Evolutionary conservation across 2,888 invertebrate genomes (phyloP).

Genomic region (Drosophila affinis): DNA sequence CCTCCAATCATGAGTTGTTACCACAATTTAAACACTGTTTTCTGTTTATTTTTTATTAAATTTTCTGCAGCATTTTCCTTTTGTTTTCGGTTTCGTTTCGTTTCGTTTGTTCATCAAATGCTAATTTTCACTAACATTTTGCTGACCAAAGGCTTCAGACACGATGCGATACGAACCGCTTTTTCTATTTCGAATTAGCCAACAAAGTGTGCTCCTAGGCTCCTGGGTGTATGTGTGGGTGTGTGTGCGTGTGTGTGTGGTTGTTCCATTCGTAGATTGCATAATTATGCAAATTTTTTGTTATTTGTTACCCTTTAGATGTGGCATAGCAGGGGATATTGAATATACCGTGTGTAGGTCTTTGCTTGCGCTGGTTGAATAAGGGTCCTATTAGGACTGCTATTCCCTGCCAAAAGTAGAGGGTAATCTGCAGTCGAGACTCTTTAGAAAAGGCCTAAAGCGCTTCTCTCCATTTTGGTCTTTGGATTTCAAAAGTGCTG

Average conservation of each 20-base stretch:
- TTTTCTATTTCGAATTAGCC: conserved; percentile 42
- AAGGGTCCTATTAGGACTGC: too few relatives aligned
- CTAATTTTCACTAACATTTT: conserved; percentile 31
- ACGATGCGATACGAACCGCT: conserved; percentile 21
- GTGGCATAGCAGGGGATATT: background rate
- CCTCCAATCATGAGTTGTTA: background rate
- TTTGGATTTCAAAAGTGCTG: conserved; percentile 48
- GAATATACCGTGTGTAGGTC: too few relatives aligned
- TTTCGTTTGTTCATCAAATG: conserved; percentile 34
- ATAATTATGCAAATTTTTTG: conserved; percentile 79
- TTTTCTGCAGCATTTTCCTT: conserved; percentile 60
- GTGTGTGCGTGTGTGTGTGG: conserved; percentile 17
- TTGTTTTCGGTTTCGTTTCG: conserved; percentile 31
- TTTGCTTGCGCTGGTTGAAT: too few relatives aligned
- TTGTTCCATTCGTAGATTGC: conserved; percentile 69
- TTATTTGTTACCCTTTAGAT: conserved; percentile 59
- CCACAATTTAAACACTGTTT: conserved; percentile 17
- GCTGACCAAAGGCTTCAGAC: conserved; percentile 37
- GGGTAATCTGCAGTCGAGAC: background rate
- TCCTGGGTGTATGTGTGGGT: conserved; percentile 11
- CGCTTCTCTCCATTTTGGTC: background rate
- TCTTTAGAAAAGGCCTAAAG: background rate
- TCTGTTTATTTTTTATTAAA: conserved; percentile 55
- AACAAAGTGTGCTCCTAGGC: conserved; percentile 16
- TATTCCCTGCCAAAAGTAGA: background rate